Evolutionary conservation across 2,888 invertebrate species (phyloP), one percentile per base, ranked within the genome.

Genomic region (Dromius quadrimaculatus): DNA sequence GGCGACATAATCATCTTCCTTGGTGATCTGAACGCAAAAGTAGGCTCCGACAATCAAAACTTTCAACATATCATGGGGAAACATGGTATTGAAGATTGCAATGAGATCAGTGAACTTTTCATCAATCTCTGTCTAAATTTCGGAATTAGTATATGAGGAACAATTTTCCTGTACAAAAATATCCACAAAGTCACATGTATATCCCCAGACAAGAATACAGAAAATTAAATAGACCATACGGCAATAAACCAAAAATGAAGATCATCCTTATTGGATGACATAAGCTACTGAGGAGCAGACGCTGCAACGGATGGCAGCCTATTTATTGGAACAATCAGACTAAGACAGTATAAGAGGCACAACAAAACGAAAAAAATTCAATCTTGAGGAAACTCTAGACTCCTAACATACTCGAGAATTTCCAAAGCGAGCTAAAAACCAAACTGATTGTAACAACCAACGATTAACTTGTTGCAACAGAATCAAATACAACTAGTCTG

Each of bases 161-260:
- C 66, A 22, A 8, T 23, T 11, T 71, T 68, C 15, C 36, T 32
- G 2, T 38, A 71, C 28, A 71, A 71, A 61, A 38, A 41, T 2
- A 71, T 71, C 17, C 71, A 71, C 41, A 71, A 66, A 41, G 28
- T 11, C n/a, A 71, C 62, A 19, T 68, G 71, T 66, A 38, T 50
- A 9, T 66, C 71, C n/a, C 71, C 62, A 23, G 41, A 71, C 41
- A 38, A 54, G 9, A 17, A 38, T 20, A 65, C 66, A 15, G 17
- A 43, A 43, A 71, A 71, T 19, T 63, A 62, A 62, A 71, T 71
- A 0, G 59, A 68, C 28, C 68, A 72, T 28, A 22, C 63, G 8
- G 15, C 62, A 5, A 57, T 71, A 38, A 41, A 71, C 9, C 19
- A 20, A 6, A 50, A 28, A 50, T 50, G 47, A 20, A 50, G 15